Evolutionary conservation across 2,888 invertebrate species (phyloP).

Genomic region (Neoitamus cyanurus): DNA sequence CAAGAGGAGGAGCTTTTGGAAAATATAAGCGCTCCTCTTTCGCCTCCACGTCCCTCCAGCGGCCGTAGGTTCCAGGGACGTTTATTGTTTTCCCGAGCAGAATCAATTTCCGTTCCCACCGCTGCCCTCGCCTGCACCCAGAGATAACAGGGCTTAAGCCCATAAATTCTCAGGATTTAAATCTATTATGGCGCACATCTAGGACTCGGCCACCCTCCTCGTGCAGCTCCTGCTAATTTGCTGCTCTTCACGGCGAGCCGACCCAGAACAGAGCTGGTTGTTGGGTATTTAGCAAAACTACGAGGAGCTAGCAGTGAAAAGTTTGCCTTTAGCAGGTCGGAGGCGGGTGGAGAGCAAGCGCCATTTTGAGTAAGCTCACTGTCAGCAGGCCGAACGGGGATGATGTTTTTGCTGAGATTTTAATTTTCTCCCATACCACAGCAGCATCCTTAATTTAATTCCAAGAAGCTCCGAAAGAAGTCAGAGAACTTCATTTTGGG

Average conservation of each 20-base stretch:
- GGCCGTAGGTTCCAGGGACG: not conserved
- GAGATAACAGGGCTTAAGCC: slow-evolving; percentile 52
- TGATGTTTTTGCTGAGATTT: slow-evolving; percentile 34
- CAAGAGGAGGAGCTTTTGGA: slow-evolving; percentile 37
- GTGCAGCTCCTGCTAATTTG: slow-evolving; percentile 5
- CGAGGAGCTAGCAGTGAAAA: not conserved
- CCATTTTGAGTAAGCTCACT: not conserved
- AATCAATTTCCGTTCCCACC: not conserved
- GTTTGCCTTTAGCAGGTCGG: not conserved
- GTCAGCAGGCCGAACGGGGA: not conserved
- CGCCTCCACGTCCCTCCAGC: not conserved
- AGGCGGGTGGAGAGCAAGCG: not conserved
- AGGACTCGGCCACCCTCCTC: not conserved
- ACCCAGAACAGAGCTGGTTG: not conserved
- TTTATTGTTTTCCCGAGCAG: slow-evolving; percentile 24
- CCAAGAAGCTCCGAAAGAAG: not conserved
- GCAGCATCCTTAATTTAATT: slow-evolving; percentile 20
- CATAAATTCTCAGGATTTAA: slow-evolving; percentile 52
- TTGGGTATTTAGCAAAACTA: slow-evolving; percentile 21
- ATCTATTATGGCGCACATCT: slow-evolving; percentile 49
- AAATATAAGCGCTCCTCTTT: not conserved
- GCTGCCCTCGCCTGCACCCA: slow-evolving; percentile 38
- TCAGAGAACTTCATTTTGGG: not conserved
- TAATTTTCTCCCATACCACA: not conserved
- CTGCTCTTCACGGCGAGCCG: not conserved